Evolutionary conservation across 2,797 vertebrate species (phyloP).

Genomic region (Coreius guichenoti): DNA sequence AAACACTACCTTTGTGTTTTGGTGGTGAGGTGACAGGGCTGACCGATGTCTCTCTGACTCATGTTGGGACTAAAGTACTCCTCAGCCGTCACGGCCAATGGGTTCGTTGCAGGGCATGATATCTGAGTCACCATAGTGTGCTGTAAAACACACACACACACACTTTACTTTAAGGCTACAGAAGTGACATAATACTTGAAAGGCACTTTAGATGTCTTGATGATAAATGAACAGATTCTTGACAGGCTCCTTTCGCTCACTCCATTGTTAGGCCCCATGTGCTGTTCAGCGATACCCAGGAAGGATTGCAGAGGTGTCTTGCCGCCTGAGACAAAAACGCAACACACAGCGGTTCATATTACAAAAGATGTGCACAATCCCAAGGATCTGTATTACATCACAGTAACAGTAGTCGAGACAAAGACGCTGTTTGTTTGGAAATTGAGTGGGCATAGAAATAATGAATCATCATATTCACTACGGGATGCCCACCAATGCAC

Average conservation of each 20-base stretch:
- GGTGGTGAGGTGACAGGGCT: constrained; percentile 94
- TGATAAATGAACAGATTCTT: background rate
- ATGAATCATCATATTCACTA: constrained; percentile 21
- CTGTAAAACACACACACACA: constrained; percentile 33
- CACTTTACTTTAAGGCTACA: background rate
- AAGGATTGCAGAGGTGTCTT: constrained; percentile 97
- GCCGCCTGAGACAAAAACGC: constrained; percentile 78
- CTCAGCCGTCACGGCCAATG: constrained; percentile 90
- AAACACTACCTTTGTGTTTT: constrained; percentile 94
- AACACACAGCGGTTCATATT: constrained; percentile 29
- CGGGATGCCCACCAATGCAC: background rate
- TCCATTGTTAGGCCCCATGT: constrained; percentile 91
- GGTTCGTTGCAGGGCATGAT: constrained; percentile 87
- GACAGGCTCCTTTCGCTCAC: constrained; percentile 76
- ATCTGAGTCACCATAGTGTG: constrained; percentile 95
- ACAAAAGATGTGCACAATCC: constrained; percentile 23
- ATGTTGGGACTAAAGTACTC: constrained; percentile 94
- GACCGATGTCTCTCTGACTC: constrained; percentile 90
- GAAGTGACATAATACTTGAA: background rate
- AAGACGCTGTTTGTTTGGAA: constrained; percentile 6
- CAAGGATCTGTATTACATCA: constrained; percentile 30
- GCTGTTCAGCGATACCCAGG: constrained; percentile 96
- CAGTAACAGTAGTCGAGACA: constrained; percentile 10
- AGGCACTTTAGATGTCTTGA: constrained; percentile 18
- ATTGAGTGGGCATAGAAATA: constrained; percentile 29